These are phyloP conservation scores for Siderastrea siderea DNA, from an alignment of 92 coral and sea anemone species.

Conservation along the genomic window DNA sequence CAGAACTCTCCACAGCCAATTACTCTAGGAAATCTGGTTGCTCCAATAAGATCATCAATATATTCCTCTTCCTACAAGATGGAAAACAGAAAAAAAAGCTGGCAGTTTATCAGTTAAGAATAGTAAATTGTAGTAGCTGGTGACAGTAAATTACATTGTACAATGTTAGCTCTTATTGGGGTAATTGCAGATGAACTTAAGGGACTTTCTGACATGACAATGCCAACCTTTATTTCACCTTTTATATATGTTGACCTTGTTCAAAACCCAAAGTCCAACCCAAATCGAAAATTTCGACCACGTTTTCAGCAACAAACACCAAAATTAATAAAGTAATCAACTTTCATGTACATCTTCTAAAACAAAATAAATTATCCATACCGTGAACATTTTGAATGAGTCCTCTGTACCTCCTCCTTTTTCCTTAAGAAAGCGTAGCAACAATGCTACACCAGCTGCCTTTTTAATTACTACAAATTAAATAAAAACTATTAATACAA, in stretches of 20 bases:
- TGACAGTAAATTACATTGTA: not conserved
- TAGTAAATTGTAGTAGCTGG: not conserved
- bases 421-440: conserved; percentile 36
- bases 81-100: conserved; percentile 7
- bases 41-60: conserved; percentile 14
- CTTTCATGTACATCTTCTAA: not conserved
- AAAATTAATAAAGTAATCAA: not conserved
- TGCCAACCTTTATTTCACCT: too few relatives aligned
- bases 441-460: conserved; percentile 31
- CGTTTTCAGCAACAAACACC: not conserved
- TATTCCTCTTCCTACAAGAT: conserved; percentile 25
- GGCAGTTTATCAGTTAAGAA: too few relatives aligned
- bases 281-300: not conserved
- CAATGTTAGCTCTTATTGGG: too few relatives aligned
- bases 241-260: too few relatives aligned
- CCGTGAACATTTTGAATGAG: conserved; percentile 38
- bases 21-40: conserved; percentile 23
- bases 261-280: too few relatives aligned
- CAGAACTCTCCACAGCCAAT: conserved; percentile 38
- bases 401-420: conserved; percentile 23
- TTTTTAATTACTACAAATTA: conserved; percentile 38
- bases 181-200: too few relatives aligned
- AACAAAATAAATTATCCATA: conserved; percentile 13
- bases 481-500: conserved; percentile 7
- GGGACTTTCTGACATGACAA: too few relatives aligned